Base-by-base conservation (phyloP, 2,113 vertebrate species). In the Macroglossus sobrinus region DNA sequence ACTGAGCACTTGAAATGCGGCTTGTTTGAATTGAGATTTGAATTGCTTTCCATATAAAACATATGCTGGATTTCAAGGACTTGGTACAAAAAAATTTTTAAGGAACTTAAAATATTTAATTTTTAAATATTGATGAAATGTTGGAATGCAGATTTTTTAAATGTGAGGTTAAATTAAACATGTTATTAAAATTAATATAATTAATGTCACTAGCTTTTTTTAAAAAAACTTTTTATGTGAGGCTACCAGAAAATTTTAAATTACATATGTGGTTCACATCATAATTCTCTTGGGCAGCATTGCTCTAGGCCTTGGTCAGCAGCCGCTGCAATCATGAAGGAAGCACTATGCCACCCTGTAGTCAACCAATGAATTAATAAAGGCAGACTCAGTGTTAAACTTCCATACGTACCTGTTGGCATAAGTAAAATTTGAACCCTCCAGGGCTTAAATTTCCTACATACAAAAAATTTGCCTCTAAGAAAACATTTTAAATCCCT, bases 141-240 rank as follows among this genome's bases (percentile, higher is more conserved):
- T 38, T 90, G 43, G 84, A 57, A 90, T 81, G n/a, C 24, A 33
- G 80, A 38, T 9, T 66, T 79, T 87, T 84, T 14, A 4, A 78
- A 19, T 45, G 12, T n/a, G 22, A 3, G 16, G 61, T 89, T 68
- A 82, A 66, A 72, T 82, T 55, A 95, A 95, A 89, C 30, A 90
- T 57, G 15, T 45, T 64, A 55, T 69, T 91, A 92, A 84, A 84
- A 85, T 84, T 89, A 82, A 82, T 76, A 71, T 90, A 84, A 85
- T 88, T 89, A 82, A 82, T 76, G 64, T 90, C 68, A 82, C 9
- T 18, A 40, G n/a, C n/a, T 74, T 92, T 84, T 74, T 79, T 91
- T 82, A 2, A 47, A 47, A 47, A 47, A 13, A 45, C 45, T 61
- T 93, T 89, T 55, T 63, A 38, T 38, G 30, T 38, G 38, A 78